A percentile compares a stretch with the other conserved stretches of the same genome.
Evolutionary conservation across 2,113 vertebrate species (phyloP).

Genomic region (Formicarius rufipectus): DNA sequence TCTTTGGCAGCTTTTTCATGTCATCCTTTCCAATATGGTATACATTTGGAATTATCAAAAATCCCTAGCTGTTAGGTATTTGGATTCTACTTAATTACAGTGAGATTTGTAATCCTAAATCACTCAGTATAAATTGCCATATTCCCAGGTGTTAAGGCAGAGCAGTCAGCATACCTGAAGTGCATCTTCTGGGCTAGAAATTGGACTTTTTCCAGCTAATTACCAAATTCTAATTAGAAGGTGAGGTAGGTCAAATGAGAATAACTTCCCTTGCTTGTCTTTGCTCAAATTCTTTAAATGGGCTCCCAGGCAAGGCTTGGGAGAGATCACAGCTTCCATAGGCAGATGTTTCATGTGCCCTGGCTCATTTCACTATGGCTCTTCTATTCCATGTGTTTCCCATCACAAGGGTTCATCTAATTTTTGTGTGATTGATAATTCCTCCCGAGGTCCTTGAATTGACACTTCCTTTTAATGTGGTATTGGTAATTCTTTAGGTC

Average conservation of each 20-base stretch:
- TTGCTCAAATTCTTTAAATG: not conserved
- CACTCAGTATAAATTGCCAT: not conserved
- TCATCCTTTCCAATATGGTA: not conserved
- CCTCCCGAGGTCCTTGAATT: not conserved
- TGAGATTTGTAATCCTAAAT: slow-evolving; percentile 9
- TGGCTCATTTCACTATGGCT: not conserved
- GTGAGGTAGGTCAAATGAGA: slow-evolving; percentile 39
- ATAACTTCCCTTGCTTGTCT: not conserved
- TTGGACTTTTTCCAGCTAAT: slow-evolving; percentile 40
- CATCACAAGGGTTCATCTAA: not conserved
- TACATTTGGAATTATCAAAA: not conserved
- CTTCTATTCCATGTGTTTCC: not conserved
- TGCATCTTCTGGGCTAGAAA: not conserved
- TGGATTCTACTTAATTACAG: not conserved
- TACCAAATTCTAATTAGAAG: slow-evolving; percentile 44
- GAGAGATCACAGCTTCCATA: not conserved
- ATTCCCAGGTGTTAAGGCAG: not conserved
- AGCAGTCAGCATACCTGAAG: not conserved
- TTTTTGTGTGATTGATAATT: not conserved
- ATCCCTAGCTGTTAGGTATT: not conserved
- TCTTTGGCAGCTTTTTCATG: not conserved
- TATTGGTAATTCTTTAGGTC: not conserved
- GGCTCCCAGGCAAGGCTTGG: not conserved
- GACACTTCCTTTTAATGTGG: not conserved
- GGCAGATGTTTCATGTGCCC: slow-evolving; percentile 40